phyloP scores from a whole-genome alignment of 2,113 vertebrate genomes.

The Corythornis cristatus region DNA sequence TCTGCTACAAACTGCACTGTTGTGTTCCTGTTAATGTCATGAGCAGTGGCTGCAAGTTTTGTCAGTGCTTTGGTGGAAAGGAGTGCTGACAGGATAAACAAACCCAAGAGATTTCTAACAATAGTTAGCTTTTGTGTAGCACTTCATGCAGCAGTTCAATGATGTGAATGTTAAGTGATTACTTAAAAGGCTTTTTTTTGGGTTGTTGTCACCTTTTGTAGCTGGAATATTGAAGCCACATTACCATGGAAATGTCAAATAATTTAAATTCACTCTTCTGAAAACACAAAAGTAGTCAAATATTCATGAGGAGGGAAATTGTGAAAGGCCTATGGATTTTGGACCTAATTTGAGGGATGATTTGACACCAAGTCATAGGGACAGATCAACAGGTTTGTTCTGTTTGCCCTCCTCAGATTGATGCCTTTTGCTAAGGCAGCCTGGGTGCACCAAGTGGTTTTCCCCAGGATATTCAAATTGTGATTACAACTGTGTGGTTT shows the following conservation, averaged over 20 bases:
- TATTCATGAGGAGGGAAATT: no score
- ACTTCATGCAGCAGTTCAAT: background rate
- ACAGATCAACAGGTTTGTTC: no score
- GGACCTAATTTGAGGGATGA: no score
- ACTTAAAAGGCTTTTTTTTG: background rate
- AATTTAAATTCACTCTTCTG: background rate
- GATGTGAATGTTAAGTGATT: background rate
- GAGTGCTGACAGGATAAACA: background rate
- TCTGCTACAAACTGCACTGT: constrained; percentile 9
- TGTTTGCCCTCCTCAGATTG: no score
- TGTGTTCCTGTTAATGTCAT: background rate
- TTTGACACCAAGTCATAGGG: no score
- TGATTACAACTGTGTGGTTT: no score
- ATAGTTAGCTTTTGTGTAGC: background rate
- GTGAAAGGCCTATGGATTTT: no score
- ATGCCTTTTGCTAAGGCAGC: no score
- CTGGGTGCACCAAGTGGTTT: no score
- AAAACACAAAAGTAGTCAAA: background rate
- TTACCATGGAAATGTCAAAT: constrained; percentile 10
- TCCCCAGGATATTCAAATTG: no score
- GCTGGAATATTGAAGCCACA: fast-evolving
- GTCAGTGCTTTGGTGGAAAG: constrained; percentile 20
- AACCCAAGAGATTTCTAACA: background rate
- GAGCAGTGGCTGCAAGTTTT: background rate
- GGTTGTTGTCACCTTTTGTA: background rate